Base-by-base conservation (phyloP, 2,797 vertebrate genomes). In the Sebastes nivosus region DNA sequence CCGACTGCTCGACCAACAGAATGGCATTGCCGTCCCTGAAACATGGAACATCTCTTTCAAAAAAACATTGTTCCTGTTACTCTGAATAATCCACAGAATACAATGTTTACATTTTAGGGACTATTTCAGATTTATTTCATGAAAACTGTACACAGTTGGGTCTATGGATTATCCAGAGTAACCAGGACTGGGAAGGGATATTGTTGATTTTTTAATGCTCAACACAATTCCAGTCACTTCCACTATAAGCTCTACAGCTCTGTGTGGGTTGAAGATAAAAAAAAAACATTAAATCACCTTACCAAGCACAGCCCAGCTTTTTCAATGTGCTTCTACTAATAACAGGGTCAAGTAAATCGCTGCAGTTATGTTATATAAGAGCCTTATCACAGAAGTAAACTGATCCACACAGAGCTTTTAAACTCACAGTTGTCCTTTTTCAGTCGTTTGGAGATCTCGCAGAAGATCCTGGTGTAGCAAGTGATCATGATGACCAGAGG, bases 401-500 rank as follows among this genome's bases (percentile, higher is more conserved):
- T 9, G 30, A 69, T 25, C 32, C 4, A 27, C n/a, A 27, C 13
- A 52, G n/a, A n/a, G 8, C 12, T 57, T 64, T 72, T 50, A 42
- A 58, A 95, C 95, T 97, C 83, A 97, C 97, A 81, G 76, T 94
- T 92, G 83, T 95, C 80, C 9, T 93, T 96, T 85, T 91, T 93
- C 93, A 97, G 95, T 24, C 96, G 95, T 58, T 94, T 96, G 86
- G 97, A 97, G 93, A 98, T 98, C 91, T 96, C 96, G 65, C 94
- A 92, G 77, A 98, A 95, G 93, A 98, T 97, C 77, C 96, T 95
- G 0, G 95, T 87, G 72, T 97, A 98, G 89, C 97, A 97, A 85
- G 94, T 96, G 82, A 97, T 95, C 97, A 98, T 98, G 94, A 98
- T 95, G 71, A 96, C 92, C 89, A 98, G 93, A 0, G 97, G 97